Percentiles rank a stretch among this genome's conserved stretches.
These are phyloP conservation scores for Eidolon dupreanum DNA, from an alignment of 2,797 vertebrate species.

Conservation along the genomic window DNA sequence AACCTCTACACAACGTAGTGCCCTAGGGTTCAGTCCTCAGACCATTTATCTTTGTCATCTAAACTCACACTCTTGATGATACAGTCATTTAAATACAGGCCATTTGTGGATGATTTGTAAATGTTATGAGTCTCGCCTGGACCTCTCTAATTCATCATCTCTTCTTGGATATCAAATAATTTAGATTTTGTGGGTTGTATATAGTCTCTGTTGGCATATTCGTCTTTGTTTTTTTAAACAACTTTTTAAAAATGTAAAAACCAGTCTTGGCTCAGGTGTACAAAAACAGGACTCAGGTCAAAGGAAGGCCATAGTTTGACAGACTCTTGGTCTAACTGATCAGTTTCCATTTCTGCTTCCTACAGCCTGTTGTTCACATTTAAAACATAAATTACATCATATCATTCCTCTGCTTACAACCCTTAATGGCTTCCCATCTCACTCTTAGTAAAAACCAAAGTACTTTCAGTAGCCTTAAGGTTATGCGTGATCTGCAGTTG, in stretches of 20 bases:
- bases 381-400: not conserved
- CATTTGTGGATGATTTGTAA: not conserved
- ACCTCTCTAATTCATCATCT: not conserved
- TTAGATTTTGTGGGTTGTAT: not conserved
- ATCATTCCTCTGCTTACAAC: not conserved
- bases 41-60: not conserved
- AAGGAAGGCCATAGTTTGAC: not conserved
- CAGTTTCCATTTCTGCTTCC: not conserved
- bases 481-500: not conserved
- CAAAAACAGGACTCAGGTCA: not conserved
- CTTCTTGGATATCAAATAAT: not conserved
- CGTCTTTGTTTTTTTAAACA: not conserved
- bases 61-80: not conserved
- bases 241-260: not conserved
- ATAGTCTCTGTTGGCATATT: not conserved
- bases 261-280: not conserved
- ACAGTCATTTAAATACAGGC: constrained; percentile 1
- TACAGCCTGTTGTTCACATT: not conserved
- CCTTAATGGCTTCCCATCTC: not conserved
- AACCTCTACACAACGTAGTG: not conserved
- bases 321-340: not conserved
- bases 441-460: not conserved
- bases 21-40: not conserved
- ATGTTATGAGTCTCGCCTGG: not conserved
- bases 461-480: not conserved